phyloP scores from a whole-genome alignment of 2,797 vertebrate species.

The Gymnodraco acuticeps region DNA sequence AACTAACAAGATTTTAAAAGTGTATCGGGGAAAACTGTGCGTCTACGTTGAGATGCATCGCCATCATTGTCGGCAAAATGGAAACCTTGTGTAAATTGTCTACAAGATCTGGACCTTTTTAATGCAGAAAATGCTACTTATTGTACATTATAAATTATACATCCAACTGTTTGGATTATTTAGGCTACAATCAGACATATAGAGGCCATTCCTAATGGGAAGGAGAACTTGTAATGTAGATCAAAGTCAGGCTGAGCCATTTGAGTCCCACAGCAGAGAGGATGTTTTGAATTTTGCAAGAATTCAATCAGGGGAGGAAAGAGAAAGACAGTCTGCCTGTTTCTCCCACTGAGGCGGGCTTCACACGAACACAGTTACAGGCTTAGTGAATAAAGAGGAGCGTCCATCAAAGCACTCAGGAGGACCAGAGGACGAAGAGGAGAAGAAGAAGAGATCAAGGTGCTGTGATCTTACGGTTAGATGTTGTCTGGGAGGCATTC shows the following conservation, averaged over 20 bases:
- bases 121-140: too few relatives aligned
- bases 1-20: too few relatives aligned
- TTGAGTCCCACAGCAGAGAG: constrained; percentile 40
- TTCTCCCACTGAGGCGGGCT: constrained; percentile 54
- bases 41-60: too few relatives aligned
- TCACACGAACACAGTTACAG: constrained; percentile 42
- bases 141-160: background rate
- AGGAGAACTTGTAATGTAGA: constrained; percentile 21
- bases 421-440: constrained; percentile 36
- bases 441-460: constrained; percentile 48
- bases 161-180: background rate
- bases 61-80: too few relatives aligned
- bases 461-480: constrained; percentile 68
- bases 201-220: background rate
- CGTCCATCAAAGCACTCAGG: constrained; percentile 59
- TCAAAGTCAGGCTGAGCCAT: constrained; percentile 21
- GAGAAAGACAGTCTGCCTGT: constrained; percentile 37
- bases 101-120: too few relatives aligned
- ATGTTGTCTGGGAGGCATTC: constrained; percentile 60
- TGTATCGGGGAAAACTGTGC: too few relatives aligned
- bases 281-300: constrained; percentile 39
- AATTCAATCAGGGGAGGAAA: constrained; percentile 44
- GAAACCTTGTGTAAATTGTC: too few relatives aligned
- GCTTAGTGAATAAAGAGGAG: constrained; percentile 54
- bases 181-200: constrained; percentile 7